phyloP scores from a whole-genome alignment of 2,797 vertebrate species.

The Microctenopoma stevenorrisi region DNA sequence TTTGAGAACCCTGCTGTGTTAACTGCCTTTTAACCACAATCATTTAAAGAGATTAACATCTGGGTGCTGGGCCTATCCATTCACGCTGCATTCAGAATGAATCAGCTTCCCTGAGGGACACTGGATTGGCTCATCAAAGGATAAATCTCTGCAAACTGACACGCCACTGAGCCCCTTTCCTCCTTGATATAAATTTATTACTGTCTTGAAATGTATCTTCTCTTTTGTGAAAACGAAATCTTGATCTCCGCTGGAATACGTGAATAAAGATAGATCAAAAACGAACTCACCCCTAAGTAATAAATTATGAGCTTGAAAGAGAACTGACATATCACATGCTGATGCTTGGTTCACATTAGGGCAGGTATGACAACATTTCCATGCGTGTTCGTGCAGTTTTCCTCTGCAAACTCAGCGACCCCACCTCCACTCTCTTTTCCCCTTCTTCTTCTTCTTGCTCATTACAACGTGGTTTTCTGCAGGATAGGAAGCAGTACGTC shows the following conservation, averaged over 20 bases:
- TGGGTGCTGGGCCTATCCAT: conserved; percentile 36
- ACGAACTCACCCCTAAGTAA: conserved; percentile 40
- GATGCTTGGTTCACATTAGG: conserved; percentile 44
- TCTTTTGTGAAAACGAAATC: conserved; percentile 20
- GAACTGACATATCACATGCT: conserved; percentile 9
- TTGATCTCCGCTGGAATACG: conserved; percentile 42
- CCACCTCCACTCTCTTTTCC: conserved; percentile 6
- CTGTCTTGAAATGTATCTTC: conserved; percentile 32
- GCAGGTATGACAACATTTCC: conserved; percentile 34
- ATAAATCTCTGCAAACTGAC: conserved; percentile 64
- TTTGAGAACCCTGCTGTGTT: conserved; percentile 22
- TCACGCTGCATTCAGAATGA: conserved; percentile 54
- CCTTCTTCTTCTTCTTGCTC: conserved; percentile 4
- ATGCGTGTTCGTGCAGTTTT: conserved; percentile 29
- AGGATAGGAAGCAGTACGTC: conserved; percentile 31
- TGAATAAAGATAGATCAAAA: conserved; percentile 50
- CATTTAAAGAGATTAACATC: conserved; percentile 72
- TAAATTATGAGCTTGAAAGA: conserved; percentile 43
- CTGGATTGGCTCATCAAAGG: conserved; percentile 64
- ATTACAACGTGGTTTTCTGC: conserved; percentile 1
- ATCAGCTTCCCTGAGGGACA: conserved; percentile 48
- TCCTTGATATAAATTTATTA: conserved; percentile 57
- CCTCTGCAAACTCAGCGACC: conserved; percentile 8
- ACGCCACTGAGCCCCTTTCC: conserved; percentile 45
- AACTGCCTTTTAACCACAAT: conserved; percentile 52